Evolutionary conservation across 2,888 invertebrate genomes (phyloP), one percentile per base, ranked within the genome.

Genomic region (Lasioglossum vierecki): DNA sequence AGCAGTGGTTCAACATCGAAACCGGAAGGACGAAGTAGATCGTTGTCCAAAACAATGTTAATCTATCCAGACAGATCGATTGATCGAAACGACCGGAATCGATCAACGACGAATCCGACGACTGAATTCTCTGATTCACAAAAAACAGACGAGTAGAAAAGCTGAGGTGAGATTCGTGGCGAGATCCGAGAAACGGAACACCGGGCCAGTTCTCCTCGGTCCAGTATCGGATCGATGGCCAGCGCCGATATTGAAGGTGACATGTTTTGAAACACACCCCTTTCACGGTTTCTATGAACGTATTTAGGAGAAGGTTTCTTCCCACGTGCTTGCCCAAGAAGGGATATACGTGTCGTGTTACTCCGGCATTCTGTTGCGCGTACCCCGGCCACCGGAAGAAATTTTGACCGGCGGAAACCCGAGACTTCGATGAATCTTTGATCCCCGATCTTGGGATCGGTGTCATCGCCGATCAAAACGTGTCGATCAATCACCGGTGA

Each of bases 251-350:
- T 95, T 94, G 93, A 91, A 94, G 85, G 91, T 94, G 95, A 95
- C 95, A 94, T 95, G 95, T 95, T 95, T 95, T 95, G 93, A 94
- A 94, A 95, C 94, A 94, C 92, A 93, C 93, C 93, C 92, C 92
- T 93, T 94, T 93, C 91, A 93, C 91, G 92, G 93, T 94, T 95
- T 95, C 94, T 94, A 94, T 93, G 94, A 93, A 92, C 91, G 91
- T 92, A 93, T 93, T 93, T 93, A 92, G 87, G 88, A 84, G 86
- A 86, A 88, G 91, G 91, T 93, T 94, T 94, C 93, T 95, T 95
- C 94, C 94, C 95, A 95, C 94, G 94, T 94, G 94, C 91, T 92
- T 84, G 80, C 88, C 72, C 90, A 88, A 87, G 88, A 82, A 90
- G 87, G 90, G 91, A 90, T 91, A 90, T 91, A 91, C 91, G 92